These are phyloP conservation scores for Meriones unguiculatus DNA, from an alignment of 2,113 vertebrate genomes.

Conservation along the genomic window DNA sequence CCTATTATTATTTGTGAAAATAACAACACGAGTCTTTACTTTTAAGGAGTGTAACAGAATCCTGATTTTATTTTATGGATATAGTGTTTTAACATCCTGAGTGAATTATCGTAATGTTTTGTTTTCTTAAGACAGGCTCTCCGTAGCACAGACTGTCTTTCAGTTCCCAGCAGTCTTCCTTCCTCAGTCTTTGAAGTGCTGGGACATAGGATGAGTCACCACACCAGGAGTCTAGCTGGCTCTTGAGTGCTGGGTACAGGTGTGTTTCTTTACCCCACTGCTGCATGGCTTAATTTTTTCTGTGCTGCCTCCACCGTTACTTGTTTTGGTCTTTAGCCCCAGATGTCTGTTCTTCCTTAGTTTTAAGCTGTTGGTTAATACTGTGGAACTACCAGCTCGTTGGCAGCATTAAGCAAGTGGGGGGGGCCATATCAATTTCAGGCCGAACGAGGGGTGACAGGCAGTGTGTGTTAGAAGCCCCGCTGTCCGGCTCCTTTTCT, in stretches of 20 bases:
- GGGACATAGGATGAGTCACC: no score
- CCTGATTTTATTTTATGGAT: neutral
- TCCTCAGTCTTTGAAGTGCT: neutral
- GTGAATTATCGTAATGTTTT: neutral
- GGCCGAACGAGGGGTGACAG: neutral
- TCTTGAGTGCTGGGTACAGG: neutral
- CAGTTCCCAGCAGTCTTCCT: neutral
- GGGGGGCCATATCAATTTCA: neutral
- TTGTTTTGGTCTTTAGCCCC: neutral
- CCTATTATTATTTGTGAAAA: neutral
- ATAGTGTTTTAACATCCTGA: neutral
- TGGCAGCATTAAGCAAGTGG: conserved; percentile 18
- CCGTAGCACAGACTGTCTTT: neutral
- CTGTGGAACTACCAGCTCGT: neutral
- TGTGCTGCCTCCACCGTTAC: neutral
- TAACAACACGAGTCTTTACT: neutral
- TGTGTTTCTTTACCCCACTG: neutral
- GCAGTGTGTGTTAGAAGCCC: neutral
- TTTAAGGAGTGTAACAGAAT: neutral
- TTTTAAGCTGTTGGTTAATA: neutral
- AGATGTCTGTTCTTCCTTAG: neutral
- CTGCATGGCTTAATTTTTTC: neutral
- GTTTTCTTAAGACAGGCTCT: neutral
- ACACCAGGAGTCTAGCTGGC: no score
- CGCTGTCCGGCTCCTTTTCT: neutral